Percentiles rank a stretch among this genome's conserved stretches.
Evolutionary conservation across 2,113 vertebrate genomes (phyloP).

Genomic region (Crotophaga sulcirostris): DNA sequence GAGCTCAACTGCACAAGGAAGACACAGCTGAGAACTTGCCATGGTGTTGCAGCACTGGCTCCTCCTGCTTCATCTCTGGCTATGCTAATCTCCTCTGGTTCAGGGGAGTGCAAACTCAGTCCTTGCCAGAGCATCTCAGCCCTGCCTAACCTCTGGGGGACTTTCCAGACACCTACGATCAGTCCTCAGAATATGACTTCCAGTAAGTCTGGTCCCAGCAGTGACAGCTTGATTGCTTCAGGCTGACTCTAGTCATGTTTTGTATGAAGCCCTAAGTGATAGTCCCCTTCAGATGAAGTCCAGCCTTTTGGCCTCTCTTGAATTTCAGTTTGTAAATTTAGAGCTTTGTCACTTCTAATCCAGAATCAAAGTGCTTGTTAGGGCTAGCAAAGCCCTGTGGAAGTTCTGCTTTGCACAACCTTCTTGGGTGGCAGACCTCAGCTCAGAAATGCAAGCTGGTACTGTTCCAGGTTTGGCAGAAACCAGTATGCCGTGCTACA

Average conservation of each 20-base stretch:
- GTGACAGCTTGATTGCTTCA: neutral
- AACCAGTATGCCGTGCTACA: neutral
- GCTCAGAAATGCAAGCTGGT: neutral
- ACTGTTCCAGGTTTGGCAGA: neutral
- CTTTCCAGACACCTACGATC: neutral
- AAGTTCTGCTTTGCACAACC: neutral
- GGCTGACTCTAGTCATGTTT: neutral
- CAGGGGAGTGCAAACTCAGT: neutral
- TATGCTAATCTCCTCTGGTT: neutral
- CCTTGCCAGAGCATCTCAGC: neutral
- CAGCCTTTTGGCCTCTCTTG: neutral
- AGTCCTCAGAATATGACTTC: neutral
- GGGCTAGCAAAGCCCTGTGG: neutral
- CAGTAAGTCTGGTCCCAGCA: neutral
- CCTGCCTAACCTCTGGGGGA: neutral
- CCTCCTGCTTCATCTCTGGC: neutral
- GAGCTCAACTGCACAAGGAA: neutral
- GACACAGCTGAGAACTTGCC: neutral
- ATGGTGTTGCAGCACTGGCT: neutral
- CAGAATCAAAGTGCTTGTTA: neutral
- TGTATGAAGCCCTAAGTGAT: neutral
- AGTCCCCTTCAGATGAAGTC: neutral
- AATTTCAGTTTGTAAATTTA: neutral
- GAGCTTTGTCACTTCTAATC: neutral
- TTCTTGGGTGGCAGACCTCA: neutral